A percentile compares a stretch with the other conserved stretches of the same genome.
These are phyloP conservation scores for Callithrix jacchus DNA, from an alignment of 2,113 vertebrate species.

Conservation along the genomic window DNA sequence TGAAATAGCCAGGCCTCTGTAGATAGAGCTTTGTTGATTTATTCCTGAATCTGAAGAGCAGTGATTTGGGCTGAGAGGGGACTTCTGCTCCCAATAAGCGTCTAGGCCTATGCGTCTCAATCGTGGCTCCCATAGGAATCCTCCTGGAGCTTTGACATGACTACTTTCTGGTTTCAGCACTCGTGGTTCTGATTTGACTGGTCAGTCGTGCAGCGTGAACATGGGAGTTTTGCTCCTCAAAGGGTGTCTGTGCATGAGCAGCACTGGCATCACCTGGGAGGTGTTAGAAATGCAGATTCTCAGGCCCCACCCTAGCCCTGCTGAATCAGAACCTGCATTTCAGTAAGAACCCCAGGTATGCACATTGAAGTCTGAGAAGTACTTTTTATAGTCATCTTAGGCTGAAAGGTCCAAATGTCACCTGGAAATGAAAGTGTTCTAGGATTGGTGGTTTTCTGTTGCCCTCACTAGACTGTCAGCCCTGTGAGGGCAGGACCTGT, in stretches of 20 bases:
- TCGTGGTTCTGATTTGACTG: not conserved
- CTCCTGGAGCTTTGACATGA: not conserved
- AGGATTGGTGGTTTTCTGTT: not conserved
- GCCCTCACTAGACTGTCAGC: not conserved
- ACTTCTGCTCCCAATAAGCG: not conserved
- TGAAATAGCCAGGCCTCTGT: not conserved
- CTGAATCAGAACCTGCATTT: not conserved
- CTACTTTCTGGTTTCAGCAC: not conserved
- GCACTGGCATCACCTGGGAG: not conserved
- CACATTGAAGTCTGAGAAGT: not conserved
- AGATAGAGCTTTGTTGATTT: not conserved
- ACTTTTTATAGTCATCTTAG: not conserved
- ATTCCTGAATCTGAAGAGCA: not conserved
- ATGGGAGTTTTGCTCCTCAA: not conserved
- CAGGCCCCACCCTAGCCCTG: not conserved
- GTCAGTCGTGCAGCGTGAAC: not conserved
- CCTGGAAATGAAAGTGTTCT: not conserved
- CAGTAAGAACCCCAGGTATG: not conserved
- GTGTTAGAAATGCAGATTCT: not conserved
- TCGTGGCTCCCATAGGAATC: not conserved
- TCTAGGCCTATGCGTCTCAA: not conserved
- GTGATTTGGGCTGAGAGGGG: not conserved
- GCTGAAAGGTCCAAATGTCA: not conserved
- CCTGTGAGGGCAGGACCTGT: not conserved
- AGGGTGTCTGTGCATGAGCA: not conserved